These are phyloP conservation scores for Jaculus jaculus DNA, from an alignment of 2,113 vertebrate species.

Conservation along the genomic window DNA sequence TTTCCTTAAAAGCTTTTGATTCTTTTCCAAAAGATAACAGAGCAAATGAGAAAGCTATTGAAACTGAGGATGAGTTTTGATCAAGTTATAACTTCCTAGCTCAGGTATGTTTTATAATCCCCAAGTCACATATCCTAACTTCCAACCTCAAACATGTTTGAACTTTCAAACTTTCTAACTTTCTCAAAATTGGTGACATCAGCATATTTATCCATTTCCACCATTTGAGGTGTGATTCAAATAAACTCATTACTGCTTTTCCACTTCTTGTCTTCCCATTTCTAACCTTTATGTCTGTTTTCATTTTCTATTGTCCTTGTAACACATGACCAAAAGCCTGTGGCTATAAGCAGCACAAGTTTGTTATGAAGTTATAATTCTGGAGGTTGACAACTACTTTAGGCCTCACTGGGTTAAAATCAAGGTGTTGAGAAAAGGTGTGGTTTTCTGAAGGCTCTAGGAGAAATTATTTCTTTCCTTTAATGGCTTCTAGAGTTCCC, in stretches of 20 bases:
- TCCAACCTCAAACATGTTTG: conserved; percentile 35
- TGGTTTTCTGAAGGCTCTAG: neutral
- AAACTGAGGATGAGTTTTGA: conserved; percentile 65
- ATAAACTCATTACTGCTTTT: neutral
- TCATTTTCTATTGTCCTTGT: neutral
- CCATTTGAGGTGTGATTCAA: neutral
- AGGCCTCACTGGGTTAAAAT: neutral
- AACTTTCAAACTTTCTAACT: conserved; percentile 34
- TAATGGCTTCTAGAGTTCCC: neutral
- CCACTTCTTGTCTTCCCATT: neutral
- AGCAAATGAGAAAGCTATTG: conserved; percentile 67
- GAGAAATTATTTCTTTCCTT: neutral
- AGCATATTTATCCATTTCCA: neutral
- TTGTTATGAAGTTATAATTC: neutral
- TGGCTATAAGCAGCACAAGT: neutral
- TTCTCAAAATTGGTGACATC: neutral
- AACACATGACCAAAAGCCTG: neutral
- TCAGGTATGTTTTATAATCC: conserved; percentile 41
- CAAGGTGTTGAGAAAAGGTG: neutral
- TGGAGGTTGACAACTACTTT: neutral
- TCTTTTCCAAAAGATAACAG: conserved; percentile 63
- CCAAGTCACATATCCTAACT: conserved; percentile 22
- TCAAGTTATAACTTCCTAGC: conserved; percentile 16
- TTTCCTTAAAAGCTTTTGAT: conserved; percentile 66
- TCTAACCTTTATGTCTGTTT: neutral